phyloP scores from a whole-genome alignment of 2,113 vertebrate genomes.

The Anoura caudifer region DNA sequence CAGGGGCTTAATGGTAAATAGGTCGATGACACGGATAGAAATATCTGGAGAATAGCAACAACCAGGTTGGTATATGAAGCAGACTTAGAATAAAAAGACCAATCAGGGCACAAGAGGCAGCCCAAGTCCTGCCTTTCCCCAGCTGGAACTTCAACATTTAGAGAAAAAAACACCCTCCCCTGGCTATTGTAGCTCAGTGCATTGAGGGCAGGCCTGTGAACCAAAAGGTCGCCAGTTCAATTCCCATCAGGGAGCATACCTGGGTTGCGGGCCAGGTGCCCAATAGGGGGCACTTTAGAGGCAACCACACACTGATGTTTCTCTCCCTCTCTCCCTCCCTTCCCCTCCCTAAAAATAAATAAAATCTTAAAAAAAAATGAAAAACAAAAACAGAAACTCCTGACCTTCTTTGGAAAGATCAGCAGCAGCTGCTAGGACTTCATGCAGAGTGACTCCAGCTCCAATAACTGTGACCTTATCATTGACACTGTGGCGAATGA shows the following conservation, averaged over 20 bases:
- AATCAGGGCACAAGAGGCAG: neutral
- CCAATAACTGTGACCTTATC: conserved; percentile 88
- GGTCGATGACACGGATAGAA: conserved; percentile 87
- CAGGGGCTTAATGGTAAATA: conserved; percentile 92
- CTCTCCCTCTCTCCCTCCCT: too few species aligned
- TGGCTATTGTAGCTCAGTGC: too few species aligned
- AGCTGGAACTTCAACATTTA: neutral
- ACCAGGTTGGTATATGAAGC: neutral
- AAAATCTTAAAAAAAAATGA: too few species aligned
- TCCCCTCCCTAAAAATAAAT: too few species aligned
- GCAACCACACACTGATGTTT: too few species aligned
- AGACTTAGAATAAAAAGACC: neutral
- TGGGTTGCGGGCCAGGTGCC: too few species aligned
- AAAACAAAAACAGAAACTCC: neutral
- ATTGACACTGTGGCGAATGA: conserved; percentile 82
- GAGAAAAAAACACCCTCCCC: too few species aligned
- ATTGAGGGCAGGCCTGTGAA: too few species aligned
- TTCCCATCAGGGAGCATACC: too few species aligned
- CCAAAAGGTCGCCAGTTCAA: too few species aligned
- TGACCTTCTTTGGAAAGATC: conserved; percentile 85
- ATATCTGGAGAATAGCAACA: conserved; percentile 76
- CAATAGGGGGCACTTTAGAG: too few species aligned
- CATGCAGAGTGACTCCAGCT: conserved; percentile 89
- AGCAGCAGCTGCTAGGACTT: conserved; percentile 86
- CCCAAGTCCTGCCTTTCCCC: neutral